Evolutionary conservation across 1,140 invertebrate species (phyloP).

Genomic region (Diabrotica virgifera): DNA sequence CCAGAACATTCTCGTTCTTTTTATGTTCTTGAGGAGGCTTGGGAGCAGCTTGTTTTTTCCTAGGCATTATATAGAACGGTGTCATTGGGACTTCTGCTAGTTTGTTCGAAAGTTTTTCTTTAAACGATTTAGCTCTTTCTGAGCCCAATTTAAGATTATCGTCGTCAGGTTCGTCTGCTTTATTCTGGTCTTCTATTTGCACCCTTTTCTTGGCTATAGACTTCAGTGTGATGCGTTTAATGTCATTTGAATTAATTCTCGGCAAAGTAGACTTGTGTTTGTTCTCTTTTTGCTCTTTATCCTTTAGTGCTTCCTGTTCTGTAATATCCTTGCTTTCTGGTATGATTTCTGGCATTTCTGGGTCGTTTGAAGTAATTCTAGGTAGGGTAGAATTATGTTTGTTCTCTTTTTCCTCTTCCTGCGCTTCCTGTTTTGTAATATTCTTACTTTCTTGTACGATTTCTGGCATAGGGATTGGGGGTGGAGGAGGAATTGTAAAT

Average conservation of each 20-base stretch:
- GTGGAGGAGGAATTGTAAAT: neutral
- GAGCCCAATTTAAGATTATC: slow-evolving; percentile 35
- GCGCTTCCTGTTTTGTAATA: too few relatives aligned
- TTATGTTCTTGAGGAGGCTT: slow-evolving; percentile 1
- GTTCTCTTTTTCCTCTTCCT: too few relatives aligned
- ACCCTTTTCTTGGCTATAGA: slow-evolving; percentile 16
- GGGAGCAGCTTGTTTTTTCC: neutral
- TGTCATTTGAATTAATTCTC: slow-evolving; percentile 8
- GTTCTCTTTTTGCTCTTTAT: too few relatives aligned
- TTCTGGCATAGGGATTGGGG: neutral
- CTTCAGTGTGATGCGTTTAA: slow-evolving; percentile 21
- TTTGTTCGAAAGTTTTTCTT: slow-evolving; percentile 26
- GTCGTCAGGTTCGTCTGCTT: slow-evolving; percentile 19
- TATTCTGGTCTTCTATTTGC: slow-evolving; percentile 13
- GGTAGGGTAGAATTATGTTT: neutral
- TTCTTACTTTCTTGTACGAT: neutral
- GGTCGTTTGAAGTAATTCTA: slow-evolving; percentile 9
- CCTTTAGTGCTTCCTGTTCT: too few relatives aligned
- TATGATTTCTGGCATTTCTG: neutral
- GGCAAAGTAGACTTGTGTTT: neutral
- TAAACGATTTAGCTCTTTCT: slow-evolving; percentile 31
- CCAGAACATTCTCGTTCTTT: slow-evolving; percentile 27
- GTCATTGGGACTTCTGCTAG: slow-evolving; percentile 20
- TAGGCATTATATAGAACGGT: neutral
- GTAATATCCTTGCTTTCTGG: neutral